phyloP scores from a whole-genome alignment of 2,797 vertebrate genomes.

The Cyprinodon diabolis region DNA sequence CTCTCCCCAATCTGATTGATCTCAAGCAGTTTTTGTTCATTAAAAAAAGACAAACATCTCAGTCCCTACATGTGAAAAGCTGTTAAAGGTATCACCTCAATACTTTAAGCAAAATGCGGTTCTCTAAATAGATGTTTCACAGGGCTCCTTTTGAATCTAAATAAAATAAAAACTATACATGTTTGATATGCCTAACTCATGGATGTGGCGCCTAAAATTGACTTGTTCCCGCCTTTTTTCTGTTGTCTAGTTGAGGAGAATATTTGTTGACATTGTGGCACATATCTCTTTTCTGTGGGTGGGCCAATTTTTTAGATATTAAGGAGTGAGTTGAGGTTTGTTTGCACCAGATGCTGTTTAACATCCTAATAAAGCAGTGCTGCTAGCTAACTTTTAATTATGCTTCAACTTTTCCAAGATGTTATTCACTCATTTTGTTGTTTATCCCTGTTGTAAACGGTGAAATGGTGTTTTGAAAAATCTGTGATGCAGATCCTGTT shows the following conservation, averaged over 20 bases:
- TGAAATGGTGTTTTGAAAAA: conserved; percentile 27
- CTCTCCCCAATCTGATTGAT: background rate
- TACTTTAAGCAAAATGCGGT: too few relatives aligned
- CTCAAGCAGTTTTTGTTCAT: too few relatives aligned
- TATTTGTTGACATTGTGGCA: background rate
- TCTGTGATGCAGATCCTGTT: conserved; percentile 20
- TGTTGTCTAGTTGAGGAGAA: background rate
- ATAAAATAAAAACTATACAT: background rate
- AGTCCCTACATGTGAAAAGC: background rate
- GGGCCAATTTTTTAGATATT: background rate
- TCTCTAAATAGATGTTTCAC: too few relatives aligned
- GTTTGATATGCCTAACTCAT: conserved; percentile 32
- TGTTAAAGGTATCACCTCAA: background rate
- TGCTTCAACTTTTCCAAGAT: conserved; percentile 29
- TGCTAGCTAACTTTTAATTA: conserved; percentile 34
- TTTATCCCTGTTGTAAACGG: conserved; percentile 13
- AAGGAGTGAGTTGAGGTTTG: background rate
- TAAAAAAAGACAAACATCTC: background rate
- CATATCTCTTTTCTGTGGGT: background rate
- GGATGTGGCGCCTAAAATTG: conserved; percentile 13
- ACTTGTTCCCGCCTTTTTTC: background rate
- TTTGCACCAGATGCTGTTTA: background rate
- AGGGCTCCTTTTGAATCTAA: background rate
- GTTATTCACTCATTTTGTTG: conserved; percentile 12
- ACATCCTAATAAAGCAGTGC: conserved; percentile 22